Percentiles rank a stretch among this genome's conserved stretches.
Conservation (phyloP, 2,113 vertebrate genomes). For the Gallinago paraguaiae region DNA sequence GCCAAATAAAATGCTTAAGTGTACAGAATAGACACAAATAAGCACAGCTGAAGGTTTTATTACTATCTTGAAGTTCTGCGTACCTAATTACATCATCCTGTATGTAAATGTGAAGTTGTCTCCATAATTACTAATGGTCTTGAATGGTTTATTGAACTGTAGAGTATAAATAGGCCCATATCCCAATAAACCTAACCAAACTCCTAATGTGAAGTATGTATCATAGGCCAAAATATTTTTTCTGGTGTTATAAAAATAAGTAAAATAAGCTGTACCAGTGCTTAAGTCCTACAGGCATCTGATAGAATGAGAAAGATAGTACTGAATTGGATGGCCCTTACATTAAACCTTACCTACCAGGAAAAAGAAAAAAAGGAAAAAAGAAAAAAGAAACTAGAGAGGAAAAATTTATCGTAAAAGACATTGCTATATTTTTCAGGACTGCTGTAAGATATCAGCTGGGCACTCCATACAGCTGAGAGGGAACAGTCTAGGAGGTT, state of each 20-base stretch:
- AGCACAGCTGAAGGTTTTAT: background rate
- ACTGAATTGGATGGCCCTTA: background rate
- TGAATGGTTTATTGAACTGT: background rate
- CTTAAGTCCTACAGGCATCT: background rate
- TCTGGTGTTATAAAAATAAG: background rate
- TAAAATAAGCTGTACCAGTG: background rate
- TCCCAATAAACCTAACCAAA: background rate
- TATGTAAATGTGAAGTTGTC: background rate
- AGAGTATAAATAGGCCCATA: background rate
- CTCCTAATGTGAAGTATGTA: background rate
- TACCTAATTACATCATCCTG: background rate
- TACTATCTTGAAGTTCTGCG: background rate
- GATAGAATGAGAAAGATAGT: background rate
- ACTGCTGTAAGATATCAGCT: too few relatives aligned
- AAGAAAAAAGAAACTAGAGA: background rate
- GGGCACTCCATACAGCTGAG: too few relatives aligned
- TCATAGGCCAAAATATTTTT: background rate
- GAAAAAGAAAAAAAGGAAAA: background rate
- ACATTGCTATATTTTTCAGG: background rate
- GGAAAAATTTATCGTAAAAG: background rate
- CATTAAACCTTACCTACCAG: background rate
- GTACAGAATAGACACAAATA: background rate
- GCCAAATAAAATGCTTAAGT: background rate
- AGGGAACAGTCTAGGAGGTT: too few relatives aligned
- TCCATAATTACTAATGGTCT: background rate